Evolutionary conservation across 2,797 vertebrate species (phyloP).

Genomic region (Cephalopachus bancanus): DNA sequence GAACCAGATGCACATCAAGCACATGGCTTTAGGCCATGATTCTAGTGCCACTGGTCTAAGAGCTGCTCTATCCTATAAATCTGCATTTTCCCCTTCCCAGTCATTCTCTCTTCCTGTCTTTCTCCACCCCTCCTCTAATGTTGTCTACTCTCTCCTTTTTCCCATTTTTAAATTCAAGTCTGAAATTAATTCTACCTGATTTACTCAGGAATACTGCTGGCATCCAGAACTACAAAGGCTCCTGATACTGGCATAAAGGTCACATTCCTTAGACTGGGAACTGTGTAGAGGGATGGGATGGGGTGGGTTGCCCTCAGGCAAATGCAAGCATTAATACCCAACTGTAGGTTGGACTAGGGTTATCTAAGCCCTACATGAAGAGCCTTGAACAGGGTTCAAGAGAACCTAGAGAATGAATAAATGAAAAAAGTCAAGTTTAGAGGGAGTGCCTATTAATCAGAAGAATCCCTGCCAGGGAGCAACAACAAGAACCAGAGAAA

Average conservation of each 20-base stretch:
- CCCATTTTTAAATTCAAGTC: not conserved
- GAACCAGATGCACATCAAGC: not conserved
- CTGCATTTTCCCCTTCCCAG: accelerated
- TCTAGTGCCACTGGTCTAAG: not conserved
- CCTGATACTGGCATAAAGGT: not conserved
- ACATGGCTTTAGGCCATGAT: not conserved
- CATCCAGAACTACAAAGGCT: not conserved
- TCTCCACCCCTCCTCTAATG: not conserved
- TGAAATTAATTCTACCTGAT: not conserved
- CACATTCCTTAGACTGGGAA: not conserved
- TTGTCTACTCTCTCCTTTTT: not conserved
- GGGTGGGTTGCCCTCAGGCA: not conserved
- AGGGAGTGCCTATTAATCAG: not conserved
- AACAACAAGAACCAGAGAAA: not conserved
- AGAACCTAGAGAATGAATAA: not conserved
- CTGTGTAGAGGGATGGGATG: not conserved
- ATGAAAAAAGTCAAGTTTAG: not conserved
- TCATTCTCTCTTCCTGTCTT: not conserved
- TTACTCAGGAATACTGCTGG: not conserved
- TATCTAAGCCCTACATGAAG: not conserved
- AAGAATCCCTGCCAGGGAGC: not conserved
- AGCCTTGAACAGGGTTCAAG: not conserved
- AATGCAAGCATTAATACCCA: not conserved
- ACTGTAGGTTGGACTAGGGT: not conserved
- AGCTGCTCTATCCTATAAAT: too few species aligned